Evolutionary conservation across 2,888 invertebrate species (phyloP).

Genomic region (Merodon equestris): DNA sequence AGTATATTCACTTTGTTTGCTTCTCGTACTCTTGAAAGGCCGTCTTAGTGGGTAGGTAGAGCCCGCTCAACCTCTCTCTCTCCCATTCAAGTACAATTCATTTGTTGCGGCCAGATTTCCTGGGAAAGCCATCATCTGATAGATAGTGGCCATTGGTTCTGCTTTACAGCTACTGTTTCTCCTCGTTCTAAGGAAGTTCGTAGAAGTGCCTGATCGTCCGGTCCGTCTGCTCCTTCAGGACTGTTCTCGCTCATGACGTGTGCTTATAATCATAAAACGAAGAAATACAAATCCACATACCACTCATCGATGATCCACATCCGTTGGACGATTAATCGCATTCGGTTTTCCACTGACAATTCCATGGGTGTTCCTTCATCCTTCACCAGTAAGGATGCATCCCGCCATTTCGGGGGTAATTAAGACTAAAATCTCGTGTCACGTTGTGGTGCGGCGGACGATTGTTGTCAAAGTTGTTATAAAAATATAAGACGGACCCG

Average conservation of each 20-base stretch:
- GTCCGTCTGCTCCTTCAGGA: constrained; percentile 10
- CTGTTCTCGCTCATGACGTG: neutral
- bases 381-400: constrained; percentile 38
- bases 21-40: constrained; percentile 30
- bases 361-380: constrained; percentile 61
- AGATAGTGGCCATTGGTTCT: constrained; percentile 43
- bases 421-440: constrained; percentile 72
- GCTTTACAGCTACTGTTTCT: constrained; percentile 58
- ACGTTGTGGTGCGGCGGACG: constrained; percentile 60
- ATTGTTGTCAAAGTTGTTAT: constrained; percentile 64
- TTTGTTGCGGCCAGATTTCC: constrained; percentile 67
- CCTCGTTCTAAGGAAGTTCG: constrained; percentile 63
- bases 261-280: constrained; percentile 52
- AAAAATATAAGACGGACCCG: constrained; percentile 62
- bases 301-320: constrained; percentile 69
- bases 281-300: constrained; percentile 10
- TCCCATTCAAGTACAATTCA: constrained; percentile 44
- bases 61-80: constrained; percentile 1
- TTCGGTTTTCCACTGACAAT: constrained; percentile 30
- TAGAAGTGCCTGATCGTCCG: constrained; percentile 51
- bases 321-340: constrained; percentile 64
- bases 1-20: constrained; percentile 32
- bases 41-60: constrained; percentile 39
- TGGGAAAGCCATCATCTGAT: constrained; percentile 69
- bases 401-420: constrained; percentile 69